Percentiles rank a stretch among this genome's conserved stretches.
Conservation (phyloP, 2,797 vertebrate genomes). For the Aselliscus stoliczkanus region DNA sequence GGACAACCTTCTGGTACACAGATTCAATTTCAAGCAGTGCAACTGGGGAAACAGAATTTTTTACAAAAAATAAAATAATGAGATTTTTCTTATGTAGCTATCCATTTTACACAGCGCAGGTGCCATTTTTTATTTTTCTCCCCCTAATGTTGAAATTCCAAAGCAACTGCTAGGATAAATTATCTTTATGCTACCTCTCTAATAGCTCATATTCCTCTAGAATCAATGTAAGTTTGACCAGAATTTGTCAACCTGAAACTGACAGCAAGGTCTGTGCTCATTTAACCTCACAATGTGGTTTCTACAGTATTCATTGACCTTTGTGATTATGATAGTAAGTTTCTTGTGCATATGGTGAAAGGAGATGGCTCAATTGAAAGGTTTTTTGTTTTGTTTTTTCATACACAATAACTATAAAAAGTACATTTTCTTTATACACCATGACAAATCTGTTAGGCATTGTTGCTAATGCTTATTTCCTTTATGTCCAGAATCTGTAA, state of each 20-base stretch:
- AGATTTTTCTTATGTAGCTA: conserved; percentile 43
- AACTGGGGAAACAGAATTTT: conserved; percentile 69
- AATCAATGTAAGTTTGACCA: not conserved
- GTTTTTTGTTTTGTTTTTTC: not conserved
- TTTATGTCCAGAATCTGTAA: not conserved
- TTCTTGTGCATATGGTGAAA: not conserved
- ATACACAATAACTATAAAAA: not conserved
- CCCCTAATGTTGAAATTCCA: conserved; percentile 49
- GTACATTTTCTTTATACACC: not conserved
- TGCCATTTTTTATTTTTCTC: conserved; percentile 54
- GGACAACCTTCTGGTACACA: conserved; percentile 74
- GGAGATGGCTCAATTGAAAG: not conserved
- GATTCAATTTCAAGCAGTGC: conserved; percentile 71
- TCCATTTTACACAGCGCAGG: conserved; percentile 56
- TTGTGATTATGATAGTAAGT: not conserved
- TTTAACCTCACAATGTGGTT: not conserved
- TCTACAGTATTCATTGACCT: not conserved
- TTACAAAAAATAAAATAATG: conserved; percentile 41
- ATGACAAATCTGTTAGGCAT: not conserved
- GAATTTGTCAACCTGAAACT: not conserved
- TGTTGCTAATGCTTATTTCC: not conserved
- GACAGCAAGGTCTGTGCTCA: not conserved
- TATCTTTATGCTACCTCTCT: not conserved
- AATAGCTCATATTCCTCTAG: not conserved
- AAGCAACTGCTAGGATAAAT: conserved; percentile 43